These are phyloP conservation scores for Eumerus sabulonum DNA, from an alignment of 2,888 invertebrate genomes.

Conservation along the genomic window DNA sequence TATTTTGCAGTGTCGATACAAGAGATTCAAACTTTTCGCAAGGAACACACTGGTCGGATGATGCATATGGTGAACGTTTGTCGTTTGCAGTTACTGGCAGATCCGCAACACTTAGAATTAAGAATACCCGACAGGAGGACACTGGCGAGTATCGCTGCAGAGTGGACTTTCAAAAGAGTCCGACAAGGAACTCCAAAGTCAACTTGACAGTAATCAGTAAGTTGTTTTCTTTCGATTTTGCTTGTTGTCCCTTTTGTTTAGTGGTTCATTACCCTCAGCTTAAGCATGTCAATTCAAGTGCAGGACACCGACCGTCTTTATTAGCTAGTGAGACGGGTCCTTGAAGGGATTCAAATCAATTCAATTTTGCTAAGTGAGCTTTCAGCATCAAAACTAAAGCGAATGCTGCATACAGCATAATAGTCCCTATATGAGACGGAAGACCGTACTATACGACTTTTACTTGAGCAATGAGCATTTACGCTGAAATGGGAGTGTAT, in stretches of 20 bases:
- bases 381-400: conserved; percentile 6
- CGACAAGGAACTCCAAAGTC: conserved; percentile 91
- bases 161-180: conserved; percentile 93
- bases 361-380: conserved; percentile 9
- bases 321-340: no score
- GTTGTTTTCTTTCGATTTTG: conserved; percentile 76
- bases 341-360: conserved; percentile 2
- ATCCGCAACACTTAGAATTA: conserved; percentile 88
- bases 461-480: no score
- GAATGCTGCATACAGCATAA: neutral
- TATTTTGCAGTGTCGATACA: conserved; percentile 79
- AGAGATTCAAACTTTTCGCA: conserved; percentile 80
- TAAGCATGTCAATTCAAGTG: no score
- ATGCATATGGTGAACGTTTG: conserved; percentile 84
- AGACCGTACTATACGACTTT: no score
- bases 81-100: conserved; percentile 87
- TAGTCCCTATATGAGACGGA: neutral
- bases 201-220: conserved; percentile 94
- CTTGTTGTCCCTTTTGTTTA: conserved; percentile 9
- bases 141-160: conserved; percentile 92
- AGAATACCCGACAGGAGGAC: conserved; percentile 86
- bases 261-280: neutral
- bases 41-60: conserved; percentile 81
- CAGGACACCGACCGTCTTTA: no score
- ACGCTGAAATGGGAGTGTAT: no score